Percentiles rank a stretch among this genome's conserved stretches.
Conservation (phyloP, 1,140 invertebrate species). For the Hylyphantes graminicola region DNA sequence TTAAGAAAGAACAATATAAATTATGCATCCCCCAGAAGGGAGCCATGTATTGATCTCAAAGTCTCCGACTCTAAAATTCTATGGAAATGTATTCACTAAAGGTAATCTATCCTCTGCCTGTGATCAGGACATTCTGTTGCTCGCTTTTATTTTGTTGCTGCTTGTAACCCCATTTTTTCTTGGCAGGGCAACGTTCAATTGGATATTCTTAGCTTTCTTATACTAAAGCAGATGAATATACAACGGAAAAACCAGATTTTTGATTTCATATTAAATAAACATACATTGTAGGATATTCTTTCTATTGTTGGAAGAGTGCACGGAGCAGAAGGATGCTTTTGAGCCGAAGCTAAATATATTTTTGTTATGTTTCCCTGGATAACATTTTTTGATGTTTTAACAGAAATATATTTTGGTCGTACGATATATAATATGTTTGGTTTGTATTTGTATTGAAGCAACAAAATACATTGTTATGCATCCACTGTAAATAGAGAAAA, state of each 20-base stretch:
- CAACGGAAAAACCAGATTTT: background rate
- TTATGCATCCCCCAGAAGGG: no score
- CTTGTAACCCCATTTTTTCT: conserved; percentile 9
- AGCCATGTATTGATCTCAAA: background rate
- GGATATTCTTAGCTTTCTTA: conserved; percentile 4
- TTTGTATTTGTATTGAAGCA: no score
- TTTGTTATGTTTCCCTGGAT: no score
- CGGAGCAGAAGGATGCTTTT: no score
- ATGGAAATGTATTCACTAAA: conserved; percentile 52
- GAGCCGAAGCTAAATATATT: no score
- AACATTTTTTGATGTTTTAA: no score
- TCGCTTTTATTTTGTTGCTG: conserved; percentile 1
- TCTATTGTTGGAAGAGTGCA: no score
- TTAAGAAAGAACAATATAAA: no score
- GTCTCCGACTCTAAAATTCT: conserved; percentile 36
- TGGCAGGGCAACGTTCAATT: conserved; percentile 21
- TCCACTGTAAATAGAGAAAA: no score
- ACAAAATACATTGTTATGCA: no score
- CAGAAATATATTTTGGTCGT: no score
- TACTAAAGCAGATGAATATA: conserved; percentile 4
- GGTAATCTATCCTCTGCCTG: conserved; percentile 43
- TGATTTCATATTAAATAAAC: conserved; percentile 15
- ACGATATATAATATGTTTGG: no score
- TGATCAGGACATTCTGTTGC: conserved; percentile 40
- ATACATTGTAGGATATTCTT: background rate